phyloP scores from a whole-genome alignment of 2,113 vertebrate species.

The Hiodon alosoides region DNA sequence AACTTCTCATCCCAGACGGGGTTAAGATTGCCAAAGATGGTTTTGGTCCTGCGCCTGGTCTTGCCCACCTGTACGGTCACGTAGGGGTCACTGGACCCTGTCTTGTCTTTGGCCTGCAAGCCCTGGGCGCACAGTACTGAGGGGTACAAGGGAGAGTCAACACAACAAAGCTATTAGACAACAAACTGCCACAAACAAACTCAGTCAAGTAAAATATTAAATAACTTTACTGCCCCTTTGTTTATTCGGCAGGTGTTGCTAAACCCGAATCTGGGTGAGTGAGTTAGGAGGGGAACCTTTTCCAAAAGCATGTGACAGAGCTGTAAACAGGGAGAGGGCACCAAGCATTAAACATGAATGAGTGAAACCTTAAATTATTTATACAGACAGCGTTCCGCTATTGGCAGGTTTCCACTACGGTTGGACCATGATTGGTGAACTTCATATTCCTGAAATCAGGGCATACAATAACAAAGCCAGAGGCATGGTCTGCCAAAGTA shows the following conservation, averaged over 20 bases:
- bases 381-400: conserved; percentile 43
- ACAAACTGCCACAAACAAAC: no score
- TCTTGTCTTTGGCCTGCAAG: conserved; percentile 97
- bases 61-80: conserved; percentile 98
- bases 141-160: neutral
- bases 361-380: conserved; percentile 63
- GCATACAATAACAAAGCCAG: no score
- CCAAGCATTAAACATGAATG: conserved; percentile 65
- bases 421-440: neutral
- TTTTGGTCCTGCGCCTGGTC: conserved; percentile 92
- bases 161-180: neutral
- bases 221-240: neutral
- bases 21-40: conserved; percentile 96
- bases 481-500: no score
- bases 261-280: no score
- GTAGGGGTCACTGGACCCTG: conserved; percentile 94
- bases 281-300: conserved; percentile 4
- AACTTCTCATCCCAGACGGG: conserved; percentile 97
- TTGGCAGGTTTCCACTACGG: neutral
- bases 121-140: conserved; percentile 94
- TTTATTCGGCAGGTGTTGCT: no score
- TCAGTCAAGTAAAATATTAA: no score
- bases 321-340: conserved; percentile 58
- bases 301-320: conserved; percentile 50
- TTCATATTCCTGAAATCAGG: neutral